phyloP scores from a whole-genome alignment of 2,797 vertebrate species.

The Hydrophis major region DNA sequence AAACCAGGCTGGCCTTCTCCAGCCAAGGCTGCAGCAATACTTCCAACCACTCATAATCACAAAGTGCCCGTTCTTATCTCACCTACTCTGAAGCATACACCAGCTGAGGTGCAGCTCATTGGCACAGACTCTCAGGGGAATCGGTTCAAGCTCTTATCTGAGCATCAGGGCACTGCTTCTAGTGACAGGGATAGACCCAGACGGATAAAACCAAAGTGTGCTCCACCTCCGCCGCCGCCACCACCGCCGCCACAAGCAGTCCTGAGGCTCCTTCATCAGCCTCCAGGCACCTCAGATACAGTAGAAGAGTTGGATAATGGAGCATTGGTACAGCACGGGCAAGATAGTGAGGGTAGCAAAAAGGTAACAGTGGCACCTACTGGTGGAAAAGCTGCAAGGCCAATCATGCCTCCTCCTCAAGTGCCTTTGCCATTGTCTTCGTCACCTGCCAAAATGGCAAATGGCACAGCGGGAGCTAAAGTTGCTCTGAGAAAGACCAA shows the following conservation, averaged over 20 bases:
- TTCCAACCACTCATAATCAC: constrained; percentile 89
- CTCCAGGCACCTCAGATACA: constrained; percentile 67
- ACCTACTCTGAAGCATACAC: constrained; percentile 90
- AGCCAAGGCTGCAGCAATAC: constrained; percentile 76
- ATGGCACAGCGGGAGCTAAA: constrained; percentile 84
- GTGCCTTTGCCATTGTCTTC: constrained; percentile 75
- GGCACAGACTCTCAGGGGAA: constrained; percentile 99
- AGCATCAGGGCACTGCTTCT: constrained; percentile 82
- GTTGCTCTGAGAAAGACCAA: constrained; percentile 87
- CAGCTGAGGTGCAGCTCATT: constrained; percentile 91
- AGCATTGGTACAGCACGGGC: constrained; percentile 44
- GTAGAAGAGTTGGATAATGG: constrained; percentile 70
- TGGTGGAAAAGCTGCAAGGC: constrained; percentile 79
- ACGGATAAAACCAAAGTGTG: constrained; percentile 96
- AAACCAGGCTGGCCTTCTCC: constrained; percentile 86
- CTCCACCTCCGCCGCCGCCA: constrained; percentile 91
- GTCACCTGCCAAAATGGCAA: constrained; percentile 87
- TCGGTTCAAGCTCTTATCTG: constrained; percentile 96
- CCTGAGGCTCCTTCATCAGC: constrained; percentile 82
- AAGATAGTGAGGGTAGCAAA: constrained; percentile 84
- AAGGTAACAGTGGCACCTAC: constrained; percentile 64
- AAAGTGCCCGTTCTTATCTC: constrained; percentile 99
- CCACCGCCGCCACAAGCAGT: constrained; percentile 94
- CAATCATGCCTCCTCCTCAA: constrained; percentile 76
- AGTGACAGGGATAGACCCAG: constrained; percentile 89